phyloP scores from a whole-genome alignment of 2,797 vertebrate species.

The Sarcoramphus papa region DNA sequence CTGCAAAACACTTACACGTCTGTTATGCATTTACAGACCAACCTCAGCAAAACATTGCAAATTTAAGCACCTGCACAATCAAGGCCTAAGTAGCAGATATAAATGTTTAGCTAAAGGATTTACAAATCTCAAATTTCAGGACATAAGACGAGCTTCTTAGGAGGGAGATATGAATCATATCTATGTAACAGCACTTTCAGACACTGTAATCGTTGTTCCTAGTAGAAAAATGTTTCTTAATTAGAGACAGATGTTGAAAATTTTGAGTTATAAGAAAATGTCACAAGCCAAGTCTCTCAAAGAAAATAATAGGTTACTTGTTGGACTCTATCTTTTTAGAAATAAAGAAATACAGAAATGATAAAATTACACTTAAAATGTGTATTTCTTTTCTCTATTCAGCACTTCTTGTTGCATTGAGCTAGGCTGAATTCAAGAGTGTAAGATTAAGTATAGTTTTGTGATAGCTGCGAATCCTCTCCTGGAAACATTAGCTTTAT shows the following conservation, averaged over 20 bases:
- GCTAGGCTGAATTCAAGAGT: not conserved
- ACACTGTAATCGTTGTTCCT: constrained; percentile 32
- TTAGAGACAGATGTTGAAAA: constrained; percentile 49
- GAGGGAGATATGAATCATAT: constrained; percentile 36
- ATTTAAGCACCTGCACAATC: constrained; percentile 51
- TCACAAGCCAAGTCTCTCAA: not conserved
- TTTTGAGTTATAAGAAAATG: not conserved
- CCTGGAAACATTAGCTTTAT: not conserved
- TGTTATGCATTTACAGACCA: constrained; percentile 20
- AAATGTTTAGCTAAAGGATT: constrained; percentile 54
- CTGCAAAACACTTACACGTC: not conserved
- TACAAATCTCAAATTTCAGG: constrained; percentile 32
- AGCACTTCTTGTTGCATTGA: not conserved
- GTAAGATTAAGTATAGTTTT: not conserved
- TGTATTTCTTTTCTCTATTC: not conserved
- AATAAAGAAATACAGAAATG: not conserved
- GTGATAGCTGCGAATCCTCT: not conserved
- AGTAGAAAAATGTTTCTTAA: constrained; percentile 25
- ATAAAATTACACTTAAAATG: not conserved
- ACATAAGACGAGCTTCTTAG: not conserved
- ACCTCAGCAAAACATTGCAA: not conserved
- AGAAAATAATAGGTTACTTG: not conserved
- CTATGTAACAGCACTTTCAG: constrained; percentile 14
- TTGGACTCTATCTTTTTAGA: not conserved
- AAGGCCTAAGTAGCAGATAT: not conserved